Evolutionary conservation across 2,797 vertebrate species (phyloP), one percentile per base, ranked within the genome.

Genomic region (Sphenopsis melanotis): DNA sequence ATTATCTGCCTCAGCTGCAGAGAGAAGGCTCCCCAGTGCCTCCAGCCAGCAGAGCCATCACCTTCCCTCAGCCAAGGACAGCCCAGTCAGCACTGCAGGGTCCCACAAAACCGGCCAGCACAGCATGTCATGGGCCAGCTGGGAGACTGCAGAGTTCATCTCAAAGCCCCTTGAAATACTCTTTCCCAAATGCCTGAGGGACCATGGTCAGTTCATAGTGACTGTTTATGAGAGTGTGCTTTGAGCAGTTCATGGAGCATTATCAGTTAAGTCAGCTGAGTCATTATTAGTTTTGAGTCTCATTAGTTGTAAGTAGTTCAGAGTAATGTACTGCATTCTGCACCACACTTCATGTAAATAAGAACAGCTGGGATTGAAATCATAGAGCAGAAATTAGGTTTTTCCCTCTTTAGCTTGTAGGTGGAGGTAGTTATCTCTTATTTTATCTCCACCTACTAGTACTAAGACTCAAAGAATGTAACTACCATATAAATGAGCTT

Each of bases 71-170:
- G 37, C 60, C 49, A 24, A 57, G 18, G 39, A 50, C 7, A 21
- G 6, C 18, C 14, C 6, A 5, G 30, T 15, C 0, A 1, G 36
- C 49, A 13, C 32, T 53, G 32, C 12, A 53, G 18, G 7, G 5
- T 71, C 50, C 55, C 46, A 41, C 30, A 32, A 81, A 83, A 56
- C 17, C 27, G 60, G 4, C 15, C 30, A 29, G 24, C 30, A 30
- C 9, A 55, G 10, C 15, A 14, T 36, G 17, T 39, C 4, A 27
- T 4, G 12, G 36, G 13, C 21, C 23, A 66, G 9, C 30, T 34
- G 30, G 32, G 41, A 81, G 75, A 66, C 26, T 7, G 32, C 10
- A 23, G 26, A 32, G 5, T 10, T 74, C 24, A 18, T 74, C 34
- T 72, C 19, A 29, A 39, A 83, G 7, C 6, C 32, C 13, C 15